These are phyloP conservation scores for Lucilia cuprina DNA, from an alignment of 1,140 invertebrate species.

Conservation along the genomic window DNA sequence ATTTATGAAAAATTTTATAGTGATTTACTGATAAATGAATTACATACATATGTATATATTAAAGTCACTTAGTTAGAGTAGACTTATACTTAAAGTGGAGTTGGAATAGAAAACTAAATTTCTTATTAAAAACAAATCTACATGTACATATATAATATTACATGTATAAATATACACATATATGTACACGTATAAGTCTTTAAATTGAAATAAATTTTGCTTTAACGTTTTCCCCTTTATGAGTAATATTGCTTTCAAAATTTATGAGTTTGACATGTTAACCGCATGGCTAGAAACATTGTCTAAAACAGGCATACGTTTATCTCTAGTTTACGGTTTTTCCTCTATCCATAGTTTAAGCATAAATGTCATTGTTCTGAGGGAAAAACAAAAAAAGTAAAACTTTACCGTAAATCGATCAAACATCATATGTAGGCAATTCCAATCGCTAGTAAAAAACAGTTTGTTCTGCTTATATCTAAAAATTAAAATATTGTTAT, in stretches of 20 bases:
- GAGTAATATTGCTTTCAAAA: neutral
- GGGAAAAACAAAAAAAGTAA: neutral
- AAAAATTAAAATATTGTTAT: neutral
- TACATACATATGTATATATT: no score
- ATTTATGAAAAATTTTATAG: no score
- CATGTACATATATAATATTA: no score
- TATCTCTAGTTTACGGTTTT: neutral
- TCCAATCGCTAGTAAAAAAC: neutral
- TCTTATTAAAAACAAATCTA: no score
- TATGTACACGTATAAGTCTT: no score
- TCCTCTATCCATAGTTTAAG: neutral
- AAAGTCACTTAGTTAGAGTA: no score
- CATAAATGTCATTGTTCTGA: neutral
- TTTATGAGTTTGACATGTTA: slow-evolving; percentile 11
- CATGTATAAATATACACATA: no score
- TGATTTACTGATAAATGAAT: no score
- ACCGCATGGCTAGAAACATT: neutral
- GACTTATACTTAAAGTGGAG: no score
- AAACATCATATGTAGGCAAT: neutral
- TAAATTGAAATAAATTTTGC: no score
- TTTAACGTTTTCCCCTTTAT: no score
- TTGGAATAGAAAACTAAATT: no score
- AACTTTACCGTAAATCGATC: slow-evolving; percentile 5
- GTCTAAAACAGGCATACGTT: neutral
- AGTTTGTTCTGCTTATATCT: neutral